phyloP scores from a whole-genome alignment of 2,888 invertebrate genomes.

The Pristionchus japonicus region DNA sequence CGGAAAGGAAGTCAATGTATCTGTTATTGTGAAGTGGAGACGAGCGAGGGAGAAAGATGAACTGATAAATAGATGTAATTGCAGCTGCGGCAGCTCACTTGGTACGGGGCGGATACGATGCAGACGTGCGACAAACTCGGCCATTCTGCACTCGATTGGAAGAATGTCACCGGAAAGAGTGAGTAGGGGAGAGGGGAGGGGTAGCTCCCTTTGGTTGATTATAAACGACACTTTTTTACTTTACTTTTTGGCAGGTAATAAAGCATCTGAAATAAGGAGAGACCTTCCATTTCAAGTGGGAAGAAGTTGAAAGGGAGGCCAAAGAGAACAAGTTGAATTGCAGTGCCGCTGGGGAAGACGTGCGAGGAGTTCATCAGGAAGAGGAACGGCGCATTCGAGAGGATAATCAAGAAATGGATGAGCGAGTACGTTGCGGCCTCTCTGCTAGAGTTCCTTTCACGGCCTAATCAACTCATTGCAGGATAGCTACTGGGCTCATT shows the following conservation, averaged over 20 bases:
- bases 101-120: constrained; percentile 36
- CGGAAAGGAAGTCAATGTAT: too few relatives aligned
- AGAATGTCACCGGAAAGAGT: not conserved
- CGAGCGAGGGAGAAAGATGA: not conserved
- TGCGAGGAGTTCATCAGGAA: not conserved
- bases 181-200: too few relatives aligned
- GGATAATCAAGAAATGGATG: not conserved
- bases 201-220: too few relatives aligned
- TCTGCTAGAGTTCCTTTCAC: not conserved
- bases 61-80: not conserved
- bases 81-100: constrained; percentile 1
- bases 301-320: too few relatives aligned
- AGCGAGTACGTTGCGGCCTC: not conserved
- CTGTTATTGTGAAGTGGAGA: too few relatives aligned
- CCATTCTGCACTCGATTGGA: not conserved
- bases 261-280: too few relatives aligned
- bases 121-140: constrained; percentile 17
- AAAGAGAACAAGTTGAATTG: not conserved
- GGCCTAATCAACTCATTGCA: not conserved
- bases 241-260: too few relatives aligned
- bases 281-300: too few relatives aligned
- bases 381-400: constrained; percentile 23
- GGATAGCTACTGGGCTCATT: not conserved
- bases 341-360: not conserved
- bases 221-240: too few relatives aligned